A percentile compares a stretch with the other conserved stretches of the same genome.
These are phyloP conservation scores for Montifringilla adamsi DNA, from an alignment of 2,113 vertebrate species.

Conservation along the genomic window DNA sequence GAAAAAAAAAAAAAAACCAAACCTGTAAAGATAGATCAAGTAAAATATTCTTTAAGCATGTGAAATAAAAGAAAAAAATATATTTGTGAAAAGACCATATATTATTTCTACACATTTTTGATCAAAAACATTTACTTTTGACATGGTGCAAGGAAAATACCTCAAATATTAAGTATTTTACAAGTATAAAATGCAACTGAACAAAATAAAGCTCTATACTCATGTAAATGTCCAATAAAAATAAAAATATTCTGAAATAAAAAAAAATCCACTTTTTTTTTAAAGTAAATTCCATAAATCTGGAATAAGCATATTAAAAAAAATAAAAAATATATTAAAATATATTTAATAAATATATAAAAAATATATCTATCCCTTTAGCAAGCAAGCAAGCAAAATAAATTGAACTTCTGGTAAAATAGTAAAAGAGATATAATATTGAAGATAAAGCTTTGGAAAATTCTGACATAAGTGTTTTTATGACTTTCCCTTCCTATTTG, in stretches of 20 bases:
- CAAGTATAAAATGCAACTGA: neutral
- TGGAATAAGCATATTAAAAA: neutral
- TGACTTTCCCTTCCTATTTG: neutral
- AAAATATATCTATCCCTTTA: neutral
- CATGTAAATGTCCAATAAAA: neutral
- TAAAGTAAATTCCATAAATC: neutral
- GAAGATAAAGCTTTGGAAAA: neutral
- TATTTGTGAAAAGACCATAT: neutral
- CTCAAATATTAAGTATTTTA: neutral
- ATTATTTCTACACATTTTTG: neutral
- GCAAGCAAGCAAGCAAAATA: neutral
- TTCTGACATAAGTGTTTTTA: neutral
- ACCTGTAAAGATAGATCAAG: neutral
- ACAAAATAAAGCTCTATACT: neutral
- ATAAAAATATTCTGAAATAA: fast-evolving
- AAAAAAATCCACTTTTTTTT: neutral
- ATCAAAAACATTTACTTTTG: neutral
- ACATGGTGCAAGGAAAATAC: neutral
- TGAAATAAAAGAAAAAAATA: neutral
- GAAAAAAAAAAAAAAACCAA: neutral
- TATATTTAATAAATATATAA: neutral
- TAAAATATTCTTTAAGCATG: neutral
- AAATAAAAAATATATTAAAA: too few relatives aligned
- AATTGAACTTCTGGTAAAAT: neutral
- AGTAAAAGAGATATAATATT: neutral